These are phyloP conservation scores for Xylophagus ater DNA, from an alignment of 2,888 invertebrate species.

Conservation along the genomic window DNA sequence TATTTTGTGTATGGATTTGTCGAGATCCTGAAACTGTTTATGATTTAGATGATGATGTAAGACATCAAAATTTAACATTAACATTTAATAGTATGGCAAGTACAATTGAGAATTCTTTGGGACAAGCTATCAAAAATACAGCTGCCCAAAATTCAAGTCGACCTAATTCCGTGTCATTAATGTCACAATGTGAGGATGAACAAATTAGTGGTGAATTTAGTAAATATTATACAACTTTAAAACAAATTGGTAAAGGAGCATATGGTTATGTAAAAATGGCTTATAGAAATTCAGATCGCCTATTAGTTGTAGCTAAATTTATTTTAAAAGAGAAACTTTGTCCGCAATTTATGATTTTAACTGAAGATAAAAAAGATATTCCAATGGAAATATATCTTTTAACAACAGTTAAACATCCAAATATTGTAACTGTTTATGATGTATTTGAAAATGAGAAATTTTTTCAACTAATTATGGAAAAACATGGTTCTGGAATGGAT, in stretches of 20 bases:
- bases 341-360: slow-evolving; percentile 38
- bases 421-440: slow-evolving; percentile 56
- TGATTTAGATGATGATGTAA: slow-evolving; percentile 20
- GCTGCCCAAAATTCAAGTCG: slow-evolving; percentile 34
- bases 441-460: slow-evolving; percentile 58
- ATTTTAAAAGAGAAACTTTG: slow-evolving; percentile 49
- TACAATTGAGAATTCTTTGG: slow-evolving; percentile 34
- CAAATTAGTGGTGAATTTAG: slow-evolving; percentile 46
- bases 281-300: slow-evolving; percentile 47
- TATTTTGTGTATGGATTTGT: slow-evolving; percentile 53
- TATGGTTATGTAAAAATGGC: slow-evolving; percentile 64
- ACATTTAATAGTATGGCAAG: slow-evolving; percentile 39
- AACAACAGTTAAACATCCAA: slow-evolving; percentile 51
- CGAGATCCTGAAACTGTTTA: slow-evolving; percentile 36
- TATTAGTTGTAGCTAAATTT: slow-evolving; percentile 59
- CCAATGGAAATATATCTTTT: slow-evolving; percentile 59
- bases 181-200: slow-evolving; percentile 45
- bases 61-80: slow-evolving; percentile 34
- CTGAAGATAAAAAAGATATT: slow-evolving; percentile 44
- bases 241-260: slow-evolving; percentile 55
- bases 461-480: slow-evolving; percentile 67
- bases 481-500: slow-evolving; percentile 65
- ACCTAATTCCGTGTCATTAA: slow-evolving; percentile 45
- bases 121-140: slow-evolving; percentile 26
- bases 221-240: slow-evolving; percentile 48